Evolutionary conservation across 2,888 invertebrate genomes (phyloP).

Genomic region (Polyommatus icarus): DNA sequence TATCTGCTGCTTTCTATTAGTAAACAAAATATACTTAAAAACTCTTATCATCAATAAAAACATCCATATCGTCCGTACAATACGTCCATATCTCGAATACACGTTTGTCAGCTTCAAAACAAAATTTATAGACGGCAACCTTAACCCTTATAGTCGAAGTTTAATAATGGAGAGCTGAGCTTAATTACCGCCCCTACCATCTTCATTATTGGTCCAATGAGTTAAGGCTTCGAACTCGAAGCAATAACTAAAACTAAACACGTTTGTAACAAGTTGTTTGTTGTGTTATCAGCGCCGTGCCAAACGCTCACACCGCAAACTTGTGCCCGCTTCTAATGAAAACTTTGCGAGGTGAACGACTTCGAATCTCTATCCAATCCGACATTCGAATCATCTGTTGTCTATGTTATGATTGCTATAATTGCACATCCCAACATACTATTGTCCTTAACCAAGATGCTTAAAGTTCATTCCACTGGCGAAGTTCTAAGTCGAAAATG

Average conservation of each 20-base stretch:
- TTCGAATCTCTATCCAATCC: slow-evolving; percentile 32
- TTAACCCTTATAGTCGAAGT: slow-evolving; percentile 25
- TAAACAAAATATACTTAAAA: background rate
- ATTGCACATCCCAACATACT: background rate
- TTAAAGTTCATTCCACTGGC: too few relatives aligned
- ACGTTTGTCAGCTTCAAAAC: background rate
- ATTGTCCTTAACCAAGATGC: background rate
- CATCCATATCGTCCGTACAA: background rate
- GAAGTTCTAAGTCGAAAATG: too few relatives aligned
- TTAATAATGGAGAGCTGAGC: slow-evolving; percentile 42
- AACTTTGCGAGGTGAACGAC: slow-evolving; percentile 67
- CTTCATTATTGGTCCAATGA: slow-evolving; percentile 77
- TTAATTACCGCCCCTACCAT: slow-evolving; percentile 67
- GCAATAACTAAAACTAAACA: slow-evolving; percentile 80
- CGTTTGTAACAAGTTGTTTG: slow-evolving; percentile 80
- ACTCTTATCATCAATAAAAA: too few relatives aligned
- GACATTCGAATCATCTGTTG: slow-evolving; percentile 2
- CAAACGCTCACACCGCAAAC: slow-evolving; percentile 75
- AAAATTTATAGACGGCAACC: slow-evolving; percentile 23
- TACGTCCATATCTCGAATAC: background rate
- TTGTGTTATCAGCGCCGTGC: slow-evolving; percentile 77
- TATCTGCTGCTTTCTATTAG: too few relatives aligned
- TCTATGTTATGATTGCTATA: background rate
- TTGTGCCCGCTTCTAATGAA: slow-evolving; percentile 69
- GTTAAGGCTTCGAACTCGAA: slow-evolving; percentile 75